Conservation (phyloP, 2,797 vertebrate species). For the Acanthis flammea region DNA sequence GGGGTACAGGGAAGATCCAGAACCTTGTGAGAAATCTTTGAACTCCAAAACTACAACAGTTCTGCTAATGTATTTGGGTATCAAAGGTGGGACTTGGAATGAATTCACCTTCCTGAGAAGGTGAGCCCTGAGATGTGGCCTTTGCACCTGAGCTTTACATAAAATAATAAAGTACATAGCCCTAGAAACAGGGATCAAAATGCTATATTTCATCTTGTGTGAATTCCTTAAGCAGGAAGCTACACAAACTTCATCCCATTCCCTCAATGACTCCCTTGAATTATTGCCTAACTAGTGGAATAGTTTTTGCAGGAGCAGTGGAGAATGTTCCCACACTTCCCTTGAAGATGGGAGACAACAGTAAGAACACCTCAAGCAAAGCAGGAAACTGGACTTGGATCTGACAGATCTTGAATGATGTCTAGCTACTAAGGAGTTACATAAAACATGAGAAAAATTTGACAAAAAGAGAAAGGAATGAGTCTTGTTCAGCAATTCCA, state of each 20-base stretch:
- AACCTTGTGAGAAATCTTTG: neutral
- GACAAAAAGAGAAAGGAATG: neutral
- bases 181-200: neutral
- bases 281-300: neutral
- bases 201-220: neutral
- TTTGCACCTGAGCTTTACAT: neutral
- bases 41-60: neutral
- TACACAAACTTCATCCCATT: neutral
- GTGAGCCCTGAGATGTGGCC: neutral
- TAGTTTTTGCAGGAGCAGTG: neutral
- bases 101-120: neutral
- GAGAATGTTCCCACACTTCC: neutral
- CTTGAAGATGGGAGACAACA: neutral
- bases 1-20: neutral
- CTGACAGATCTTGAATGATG: neutral
- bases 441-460: neutral
- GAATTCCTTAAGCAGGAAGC: neutral
- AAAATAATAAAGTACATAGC: neutral
- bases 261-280: neutral
- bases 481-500: neutral
- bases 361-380: neutral
- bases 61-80: neutral
- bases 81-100: neutral
- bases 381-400: neutral
- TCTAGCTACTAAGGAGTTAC: neutral